Evolutionary conservation across 2,113 vertebrate genomes (phyloP).

Genomic region (Silurus meridionalis): DNA sequence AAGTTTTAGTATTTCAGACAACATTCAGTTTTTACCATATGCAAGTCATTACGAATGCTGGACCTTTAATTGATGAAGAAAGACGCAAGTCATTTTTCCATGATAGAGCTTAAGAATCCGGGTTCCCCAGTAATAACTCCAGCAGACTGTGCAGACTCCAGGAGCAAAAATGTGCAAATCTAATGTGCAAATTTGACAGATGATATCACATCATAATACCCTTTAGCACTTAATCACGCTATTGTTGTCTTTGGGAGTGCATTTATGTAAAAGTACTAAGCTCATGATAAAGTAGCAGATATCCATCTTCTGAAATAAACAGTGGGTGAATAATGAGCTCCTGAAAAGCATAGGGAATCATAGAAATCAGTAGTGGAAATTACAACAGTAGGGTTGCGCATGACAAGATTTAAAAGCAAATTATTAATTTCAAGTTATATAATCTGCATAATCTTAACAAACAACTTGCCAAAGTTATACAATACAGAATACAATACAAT

Average conservation of each 20-base stretch:
- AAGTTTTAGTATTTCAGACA: background rate
- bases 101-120: constrained; percentile 40
- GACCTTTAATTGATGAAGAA: constrained; percentile 17
- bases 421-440: constrained; percentile 9
- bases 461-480: background rate
- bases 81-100: constrained; percentile 44
- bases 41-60: constrained; percentile 44
- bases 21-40: constrained; percentile 28
- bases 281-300: constrained; percentile 46
- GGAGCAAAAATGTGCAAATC: constrained; percentile 5
- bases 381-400: background rate
- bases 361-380: constrained; percentile 19
- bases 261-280: constrained; percentile 30
- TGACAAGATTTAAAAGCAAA: background rate
- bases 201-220: constrained; percentile 4
- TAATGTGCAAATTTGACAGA: constrained; percentile 44
- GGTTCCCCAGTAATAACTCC: constrained; percentile 13
- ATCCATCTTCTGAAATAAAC: constrained; percentile 31
- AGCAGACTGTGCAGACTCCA: constrained; percentile 24
- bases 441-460: background rate
- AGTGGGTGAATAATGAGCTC: constrained; percentile 39
- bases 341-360: constrained; percentile 19
- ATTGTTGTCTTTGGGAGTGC: constrained; percentile 45
- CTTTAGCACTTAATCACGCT: constrained; percentile 41
- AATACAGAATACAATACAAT: background rate